phyloP scores from a whole-genome alignment of 1,140 invertebrate genomes.

The Megalopta genalis region DNA sequence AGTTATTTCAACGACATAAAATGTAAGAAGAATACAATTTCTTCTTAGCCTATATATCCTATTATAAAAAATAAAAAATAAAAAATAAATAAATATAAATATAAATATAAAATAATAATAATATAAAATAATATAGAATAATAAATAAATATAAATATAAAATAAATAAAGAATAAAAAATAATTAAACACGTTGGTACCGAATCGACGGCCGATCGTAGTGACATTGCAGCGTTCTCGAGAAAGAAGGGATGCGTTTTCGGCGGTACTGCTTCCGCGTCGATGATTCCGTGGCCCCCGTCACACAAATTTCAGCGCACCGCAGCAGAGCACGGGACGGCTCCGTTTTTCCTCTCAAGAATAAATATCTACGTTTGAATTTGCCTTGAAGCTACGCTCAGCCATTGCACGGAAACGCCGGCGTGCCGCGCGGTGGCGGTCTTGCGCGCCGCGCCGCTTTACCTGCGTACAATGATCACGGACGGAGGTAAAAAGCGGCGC shows the following conservation, averaged over 20 bases:
- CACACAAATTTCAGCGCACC: neutral
- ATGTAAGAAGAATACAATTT: too few relatives aligned
- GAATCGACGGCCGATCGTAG: neutral
- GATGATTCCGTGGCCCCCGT: neutral
- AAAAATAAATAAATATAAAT: too few relatives aligned
- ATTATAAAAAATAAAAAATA: too few relatives aligned
- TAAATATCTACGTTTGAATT: conserved; percentile 40
- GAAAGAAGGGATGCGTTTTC: conserved; percentile 7
- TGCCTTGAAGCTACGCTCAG: conserved; percentile 28
- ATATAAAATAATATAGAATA: too few relatives aligned
- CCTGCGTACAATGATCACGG: conserved; percentile 45
- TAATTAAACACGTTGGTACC: neutral
- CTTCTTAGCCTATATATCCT: too few relatives aligned
- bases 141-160: too few relatives aligned
- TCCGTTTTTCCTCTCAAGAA: conserved; percentile 29
- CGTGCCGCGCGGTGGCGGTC: too few relatives aligned
- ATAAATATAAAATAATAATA: too few relatives aligned
- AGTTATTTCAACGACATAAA: too few relatives aligned
- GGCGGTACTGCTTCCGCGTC: conserved; percentile 23
- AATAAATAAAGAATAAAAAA: too few relatives aligned
- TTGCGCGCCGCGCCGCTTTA: conserved; percentile 13
- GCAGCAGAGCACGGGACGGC: neutral
- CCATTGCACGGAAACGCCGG: conserved; percentile 38
- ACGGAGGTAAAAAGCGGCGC: conserved; percentile 11
- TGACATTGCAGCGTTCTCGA: neutral